A percentile compares a stretch with the other conserved stretches of the same genome.
Conservation (phyloP, 2,113 vertebrate species). For the Orthonyx spaldingii region DNA sequence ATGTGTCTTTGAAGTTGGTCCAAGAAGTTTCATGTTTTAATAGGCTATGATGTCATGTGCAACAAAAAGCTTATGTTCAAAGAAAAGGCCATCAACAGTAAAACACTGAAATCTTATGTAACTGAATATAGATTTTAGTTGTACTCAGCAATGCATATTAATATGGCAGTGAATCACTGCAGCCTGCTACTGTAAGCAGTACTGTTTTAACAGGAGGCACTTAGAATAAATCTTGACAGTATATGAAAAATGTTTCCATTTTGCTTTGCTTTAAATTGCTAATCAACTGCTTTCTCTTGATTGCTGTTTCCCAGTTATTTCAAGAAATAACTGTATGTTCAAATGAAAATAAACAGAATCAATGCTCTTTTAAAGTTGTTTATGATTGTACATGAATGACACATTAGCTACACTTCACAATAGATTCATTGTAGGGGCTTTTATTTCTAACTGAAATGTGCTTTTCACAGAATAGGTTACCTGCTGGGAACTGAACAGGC, state of each 20-base stretch:
- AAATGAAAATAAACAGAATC: conserved; percentile 44
- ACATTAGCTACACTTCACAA: conserved; percentile 7
- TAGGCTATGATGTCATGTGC: neutral
- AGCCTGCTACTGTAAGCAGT: conserved; percentile 44
- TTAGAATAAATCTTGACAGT: conserved; percentile 35
- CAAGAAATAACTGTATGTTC: conserved; percentile 37
- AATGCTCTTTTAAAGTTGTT: conserved; percentile 36
- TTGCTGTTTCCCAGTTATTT: conserved; percentile 42
- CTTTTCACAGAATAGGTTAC: neutral
- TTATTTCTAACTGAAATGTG: neutral
- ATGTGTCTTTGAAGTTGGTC: neutral
- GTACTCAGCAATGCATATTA: conserved; percentile 47
- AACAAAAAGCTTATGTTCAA: neutral
- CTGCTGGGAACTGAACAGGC: neutral
- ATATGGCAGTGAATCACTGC: conserved; percentile 42
- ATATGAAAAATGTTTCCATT: conserved; percentile 35
- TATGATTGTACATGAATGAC: neutral
- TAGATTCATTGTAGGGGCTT: neutral
- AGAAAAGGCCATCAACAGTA: neutral
- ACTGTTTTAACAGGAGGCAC: neutral
- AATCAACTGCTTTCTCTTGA: conserved; percentile 35
- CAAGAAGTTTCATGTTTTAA: neutral
- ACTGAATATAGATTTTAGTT: conserved; percentile 39
- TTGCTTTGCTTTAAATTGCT: conserved; percentile 41
- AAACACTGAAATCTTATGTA: conserved; percentile 22